Percentiles rank a stretch among this genome's conserved stretches.
These are phyloP conservation scores for Ditylenchus weischeri DNA, from an alignment of 2,888 invertebrate species.

Conservation along the genomic window DNA sequence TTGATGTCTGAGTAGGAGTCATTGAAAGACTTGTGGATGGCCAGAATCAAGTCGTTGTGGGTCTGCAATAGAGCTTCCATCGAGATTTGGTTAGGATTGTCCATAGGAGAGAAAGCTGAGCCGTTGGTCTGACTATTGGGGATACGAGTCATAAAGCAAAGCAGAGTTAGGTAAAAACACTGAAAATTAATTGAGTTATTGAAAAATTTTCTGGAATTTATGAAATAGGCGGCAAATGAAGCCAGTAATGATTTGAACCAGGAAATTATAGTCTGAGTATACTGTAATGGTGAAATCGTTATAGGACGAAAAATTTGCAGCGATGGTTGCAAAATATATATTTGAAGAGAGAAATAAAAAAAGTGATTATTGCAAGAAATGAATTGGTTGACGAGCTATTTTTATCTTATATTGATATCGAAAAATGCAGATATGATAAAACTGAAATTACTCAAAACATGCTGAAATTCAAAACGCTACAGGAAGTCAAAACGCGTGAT, in stretches of 20 bases:
- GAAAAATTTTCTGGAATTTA: background rate
- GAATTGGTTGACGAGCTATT: too few relatives aligned
- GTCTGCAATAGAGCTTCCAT: slow-evolving; percentile 21
- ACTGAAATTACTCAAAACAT: too few relatives aligned
- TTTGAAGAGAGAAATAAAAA: too few relatives aligned
- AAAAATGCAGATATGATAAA: too few relatives aligned
- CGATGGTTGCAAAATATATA: too few relatives aligned
- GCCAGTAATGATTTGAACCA: slow-evolving; percentile 4
- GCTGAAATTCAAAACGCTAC: too few relatives aligned
- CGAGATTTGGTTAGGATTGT: background rate
- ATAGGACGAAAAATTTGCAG: background rate
- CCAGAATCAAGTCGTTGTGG: slow-evolving; percentile 22
- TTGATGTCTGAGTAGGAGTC: slow-evolving; percentile 21
- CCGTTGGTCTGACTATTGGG: background rate
- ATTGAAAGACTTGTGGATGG: slow-evolving; percentile 22
- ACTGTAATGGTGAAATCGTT: background rate
- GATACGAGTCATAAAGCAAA: background rate
- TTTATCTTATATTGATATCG: too few relatives aligned
- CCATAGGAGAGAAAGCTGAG: background rate
- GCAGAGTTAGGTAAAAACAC: too few relatives aligned
- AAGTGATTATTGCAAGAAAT: too few relatives aligned
- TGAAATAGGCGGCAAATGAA: slow-evolving; percentile 5
- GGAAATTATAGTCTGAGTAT: background rate
- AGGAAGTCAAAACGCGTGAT: too few relatives aligned
- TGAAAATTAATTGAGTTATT: too few relatives aligned